Evolutionary conservation across 2,113 vertebrate genomes (phyloP).

Genomic region (Malurus elegans): DNA sequence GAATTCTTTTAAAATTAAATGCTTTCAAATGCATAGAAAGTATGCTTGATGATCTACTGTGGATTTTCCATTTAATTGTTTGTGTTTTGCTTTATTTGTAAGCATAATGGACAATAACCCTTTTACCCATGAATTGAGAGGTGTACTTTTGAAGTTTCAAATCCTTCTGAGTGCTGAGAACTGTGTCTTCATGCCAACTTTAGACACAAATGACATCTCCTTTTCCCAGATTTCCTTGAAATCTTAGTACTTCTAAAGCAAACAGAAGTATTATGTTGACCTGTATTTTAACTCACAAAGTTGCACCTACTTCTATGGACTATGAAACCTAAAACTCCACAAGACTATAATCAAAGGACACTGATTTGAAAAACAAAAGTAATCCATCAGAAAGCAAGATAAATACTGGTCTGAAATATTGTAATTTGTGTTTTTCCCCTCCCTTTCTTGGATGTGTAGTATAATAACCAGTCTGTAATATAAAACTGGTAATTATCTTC

Average conservation of each 20-base stretch:
- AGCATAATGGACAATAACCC: neutral
- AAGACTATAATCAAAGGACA: slow-evolving; percentile 33
- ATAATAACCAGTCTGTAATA: slow-evolving; percentile 20
- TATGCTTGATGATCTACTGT: neutral
- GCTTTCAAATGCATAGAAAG: neutral
- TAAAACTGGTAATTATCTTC: slow-evolving; percentile 9
- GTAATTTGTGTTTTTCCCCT: neutral
- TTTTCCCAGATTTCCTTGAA: neutral
- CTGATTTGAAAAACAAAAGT: slow-evolving; percentile 63
- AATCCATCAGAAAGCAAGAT: slow-evolving; percentile 53
- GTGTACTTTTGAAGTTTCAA: slow-evolving; percentile 7
- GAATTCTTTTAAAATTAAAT: neutral
- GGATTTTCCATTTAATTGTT: neutral
- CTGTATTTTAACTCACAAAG: slow-evolving; percentile 30
- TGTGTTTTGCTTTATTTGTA: neutral
- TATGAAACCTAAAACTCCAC: neutral
- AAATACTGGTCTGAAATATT: slow-evolving; percentile 39
- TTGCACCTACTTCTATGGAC: slow-evolving; percentile 28
- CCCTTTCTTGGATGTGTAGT: neutral
- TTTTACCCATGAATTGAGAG: neutral
- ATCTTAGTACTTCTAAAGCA: slow-evolving; percentile 27
- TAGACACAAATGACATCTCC: slow-evolving; percentile 19
- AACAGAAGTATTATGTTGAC: neutral
- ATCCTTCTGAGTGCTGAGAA: neutral
- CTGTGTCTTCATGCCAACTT: slow-evolving; percentile 7